These are phyloP conservation scores for Cosmia pyralina DNA, from an alignment of 2,888 invertebrate genomes.

Conservation along the genomic window DNA sequence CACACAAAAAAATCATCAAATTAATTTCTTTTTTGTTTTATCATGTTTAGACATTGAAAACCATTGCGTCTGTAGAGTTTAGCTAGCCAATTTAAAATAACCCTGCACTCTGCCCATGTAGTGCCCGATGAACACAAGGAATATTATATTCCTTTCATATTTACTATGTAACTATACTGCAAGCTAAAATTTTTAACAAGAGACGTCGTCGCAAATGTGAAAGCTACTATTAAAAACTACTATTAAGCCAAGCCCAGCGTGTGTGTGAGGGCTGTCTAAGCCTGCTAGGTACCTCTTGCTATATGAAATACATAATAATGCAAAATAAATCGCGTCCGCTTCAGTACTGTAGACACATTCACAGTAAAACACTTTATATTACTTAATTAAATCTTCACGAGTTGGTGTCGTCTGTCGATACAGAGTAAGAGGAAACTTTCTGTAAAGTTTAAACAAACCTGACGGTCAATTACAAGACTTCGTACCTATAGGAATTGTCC, in stretches of 20 bases:
- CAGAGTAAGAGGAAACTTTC: constrained; percentile 1
- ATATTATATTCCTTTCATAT: background rate
- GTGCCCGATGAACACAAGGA: background rate
- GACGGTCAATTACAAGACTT: constrained; percentile 23
- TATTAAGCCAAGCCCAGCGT: background rate
- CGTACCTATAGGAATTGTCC: background rate
- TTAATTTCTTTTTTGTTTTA: too few relatives aligned
- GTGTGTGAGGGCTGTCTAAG: background rate
- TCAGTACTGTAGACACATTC: background rate
- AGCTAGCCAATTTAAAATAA: too few relatives aligned
- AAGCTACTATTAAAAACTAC: background rate
- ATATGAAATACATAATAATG: background rate
- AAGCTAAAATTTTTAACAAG: background rate
- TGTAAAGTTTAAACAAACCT: constrained; percentile 14
- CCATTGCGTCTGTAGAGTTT: too few relatives aligned
- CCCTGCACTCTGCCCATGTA: too few relatives aligned
- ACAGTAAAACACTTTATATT: constrained; percentile 11
- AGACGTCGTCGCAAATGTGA: background rate
- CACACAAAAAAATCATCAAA: too few relatives aligned
- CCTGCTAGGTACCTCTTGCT: background rate
- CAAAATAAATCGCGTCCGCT: constrained; percentile 21
- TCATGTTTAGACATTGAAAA: too few relatives aligned
- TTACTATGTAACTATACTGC: background rate
- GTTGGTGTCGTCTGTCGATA: constrained; percentile 20
- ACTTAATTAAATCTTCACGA: constrained; percentile 29